These are phyloP conservation scores for Helicoverpa zea DNA, from an alignment of 1,140 invertebrate species.

Conservation along the genomic window DNA sequence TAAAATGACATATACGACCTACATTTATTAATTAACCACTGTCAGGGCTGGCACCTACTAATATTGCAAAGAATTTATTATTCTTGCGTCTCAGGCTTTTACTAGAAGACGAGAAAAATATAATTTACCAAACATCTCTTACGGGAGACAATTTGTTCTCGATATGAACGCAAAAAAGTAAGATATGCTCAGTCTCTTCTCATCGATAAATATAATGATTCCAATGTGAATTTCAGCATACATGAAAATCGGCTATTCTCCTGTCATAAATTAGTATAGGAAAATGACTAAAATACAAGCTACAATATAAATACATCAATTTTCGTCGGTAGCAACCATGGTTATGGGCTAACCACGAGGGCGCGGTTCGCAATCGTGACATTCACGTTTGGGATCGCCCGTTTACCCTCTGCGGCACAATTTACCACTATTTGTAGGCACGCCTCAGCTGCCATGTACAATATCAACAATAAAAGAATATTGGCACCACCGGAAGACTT, in stretches of 20 bases:
- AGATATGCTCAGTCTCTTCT: too few species aligned
- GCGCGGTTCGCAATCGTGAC: conserved; percentile 28
- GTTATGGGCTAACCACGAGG: conserved; percentile 24
- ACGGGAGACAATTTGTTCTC: too few species aligned
- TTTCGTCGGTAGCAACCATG: conserved; percentile 17
- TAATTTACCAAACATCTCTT: too few species aligned
- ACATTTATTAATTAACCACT: conserved; percentile 38
- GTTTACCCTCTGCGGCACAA: conserved; percentile 9
- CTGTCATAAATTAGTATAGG: too few species aligned
- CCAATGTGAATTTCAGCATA: too few species aligned
- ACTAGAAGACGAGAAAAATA: too few species aligned
- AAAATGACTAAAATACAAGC: not conserved
- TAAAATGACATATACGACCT: conserved; percentile 38
- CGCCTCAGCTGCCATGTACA: not conserved
- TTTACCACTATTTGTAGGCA: not conserved
- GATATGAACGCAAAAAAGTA: too few species aligned
- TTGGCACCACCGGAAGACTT: not conserved
- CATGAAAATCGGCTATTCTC: too few species aligned
- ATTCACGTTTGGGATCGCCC: conserved; percentile 30
- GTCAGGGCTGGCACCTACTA: not conserved
- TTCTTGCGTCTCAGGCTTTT: too few species aligned
- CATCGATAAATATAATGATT: too few species aligned
- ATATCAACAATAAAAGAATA: conserved; percentile 26
- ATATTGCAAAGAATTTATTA: not conserved
- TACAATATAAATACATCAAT: not conserved